Conservation (phyloP, 2,888 invertebrate genomes). For the Blastobasis lacticolella region DNA sequence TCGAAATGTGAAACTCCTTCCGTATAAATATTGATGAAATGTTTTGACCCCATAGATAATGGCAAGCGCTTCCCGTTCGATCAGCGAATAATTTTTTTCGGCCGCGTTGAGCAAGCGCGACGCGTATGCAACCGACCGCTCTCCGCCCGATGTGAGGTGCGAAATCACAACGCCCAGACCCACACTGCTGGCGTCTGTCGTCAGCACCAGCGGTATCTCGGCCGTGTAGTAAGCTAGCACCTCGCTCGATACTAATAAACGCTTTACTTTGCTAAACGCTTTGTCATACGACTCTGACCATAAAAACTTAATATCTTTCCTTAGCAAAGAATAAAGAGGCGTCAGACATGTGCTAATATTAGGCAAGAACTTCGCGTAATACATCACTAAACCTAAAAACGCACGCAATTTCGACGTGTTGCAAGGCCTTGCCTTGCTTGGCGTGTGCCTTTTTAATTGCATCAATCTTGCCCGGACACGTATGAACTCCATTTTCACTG, state of each 20-base stretch:
- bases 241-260: neutral
- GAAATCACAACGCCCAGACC: neutral
- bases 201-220: neutral
- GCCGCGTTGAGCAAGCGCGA: neutral
- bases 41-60: too few relatives aligned
- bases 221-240: neutral
- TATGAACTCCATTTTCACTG: neutral
- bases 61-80: too few relatives aligned
- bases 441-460: neutral
- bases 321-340: neutral
- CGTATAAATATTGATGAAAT: too few relatives aligned
- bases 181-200: neutral
- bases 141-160: neutral
- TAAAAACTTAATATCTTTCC: neutral
- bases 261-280: neutral
- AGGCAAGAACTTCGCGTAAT: neutral
- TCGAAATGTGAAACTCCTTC: too few relatives aligned
- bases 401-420: neutral
- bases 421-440: accelerated
- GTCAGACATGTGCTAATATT: neutral
- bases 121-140: neutral
- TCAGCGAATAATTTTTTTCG: too few relatives aligned
- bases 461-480: neutral
- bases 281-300: neutral
- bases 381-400: neutral